Conservation (phyloP, 2,888 invertebrate species). For the Tupiocoris notatus region DNA sequence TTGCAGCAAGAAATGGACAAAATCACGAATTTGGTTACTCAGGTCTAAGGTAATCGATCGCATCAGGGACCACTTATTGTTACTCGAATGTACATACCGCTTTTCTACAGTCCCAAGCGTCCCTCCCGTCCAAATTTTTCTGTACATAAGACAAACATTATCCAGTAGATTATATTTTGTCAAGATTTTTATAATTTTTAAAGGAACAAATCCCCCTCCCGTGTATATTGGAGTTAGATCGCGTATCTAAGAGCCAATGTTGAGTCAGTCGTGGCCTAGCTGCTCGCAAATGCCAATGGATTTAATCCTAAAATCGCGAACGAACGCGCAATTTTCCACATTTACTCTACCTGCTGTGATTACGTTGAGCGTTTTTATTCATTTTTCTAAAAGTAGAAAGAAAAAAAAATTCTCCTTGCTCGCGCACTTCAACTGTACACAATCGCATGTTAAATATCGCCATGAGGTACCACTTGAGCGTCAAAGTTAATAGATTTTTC, state of each 20-base stretch:
- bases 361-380: neutral
- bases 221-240: slow-evolving; percentile 13
- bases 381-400: too few species aligned
- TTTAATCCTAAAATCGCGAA: neutral
- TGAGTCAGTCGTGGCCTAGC: slow-evolving; percentile 4
- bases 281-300: neutral
- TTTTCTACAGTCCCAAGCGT: slow-evolving; percentile 1
- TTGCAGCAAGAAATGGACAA: slow-evolving; percentile 69
- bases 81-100: slow-evolving; percentile 15
- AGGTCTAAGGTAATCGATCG: slow-evolving; percentile 26
- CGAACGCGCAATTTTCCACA: slow-evolving; percentile 9
- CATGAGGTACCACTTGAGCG: too few species aligned
- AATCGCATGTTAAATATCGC: too few species aligned
- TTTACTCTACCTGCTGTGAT: slow-evolving; percentile 26
- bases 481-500: too few species aligned
- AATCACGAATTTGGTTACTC: slow-evolving; percentile 56
- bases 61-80: neutral
- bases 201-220: neutral
- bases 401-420: too few species aligned
- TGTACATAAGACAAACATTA: slow-evolving; percentile 1
- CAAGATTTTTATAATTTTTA: slow-evolving; percentile 4
- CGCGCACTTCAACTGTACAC: too few species aligned
- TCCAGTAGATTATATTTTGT: slow-evolving; percentile 1
- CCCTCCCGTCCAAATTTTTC: slow-evolving; percentile 6
- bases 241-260: slow-evolving; percentile 1